phyloP scores from a whole-genome alignment of 1,140 invertebrate species.

The Drosophila ercepeae region DNA sequence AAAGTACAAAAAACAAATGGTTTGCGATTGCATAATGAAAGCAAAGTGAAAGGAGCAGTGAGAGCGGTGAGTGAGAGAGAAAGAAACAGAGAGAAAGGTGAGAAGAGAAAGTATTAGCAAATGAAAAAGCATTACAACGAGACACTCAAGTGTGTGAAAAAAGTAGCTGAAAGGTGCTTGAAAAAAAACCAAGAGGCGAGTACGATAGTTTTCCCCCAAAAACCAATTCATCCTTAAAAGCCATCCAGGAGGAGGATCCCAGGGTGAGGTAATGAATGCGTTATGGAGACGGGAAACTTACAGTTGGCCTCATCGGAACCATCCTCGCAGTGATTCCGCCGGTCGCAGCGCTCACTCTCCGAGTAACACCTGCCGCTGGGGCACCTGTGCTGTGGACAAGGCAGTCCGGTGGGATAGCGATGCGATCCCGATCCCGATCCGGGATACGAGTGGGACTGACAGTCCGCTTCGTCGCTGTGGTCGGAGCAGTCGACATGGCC shows the following conservation, averaged over 20 bases:
- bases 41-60: constrained; percentile 21
- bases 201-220: background rate
- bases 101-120: constrained; percentile 36
- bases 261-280: background rate
- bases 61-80: constrained; percentile 23
- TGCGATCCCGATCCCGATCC: background rate
- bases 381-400: constrained; percentile 72
- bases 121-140: constrained; percentile 17
- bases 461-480: constrained; percentile 84
- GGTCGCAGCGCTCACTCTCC: constrained; percentile 85
- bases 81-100: constrained; percentile 22
- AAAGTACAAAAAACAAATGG: constrained; percentile 16
- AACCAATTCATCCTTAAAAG: background rate
- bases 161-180: background rate
- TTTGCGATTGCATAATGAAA: constrained; percentile 15
- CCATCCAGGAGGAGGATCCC: no score
- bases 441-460: constrained; percentile 51
- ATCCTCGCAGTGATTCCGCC: constrained; percentile 86
- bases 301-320: constrained; percentile 87
- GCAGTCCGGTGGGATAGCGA: constrained; percentile 14
- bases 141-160: background rate
- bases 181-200: background rate
- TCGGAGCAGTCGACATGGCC: constrained; percentile 84
- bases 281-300: constrained; percentile 82
- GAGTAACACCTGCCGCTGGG: constrained; percentile 75